These are phyloP conservation scores for Phymastichus coffea DNA, from an alignment of 1,140 invertebrate species.

Conservation along the genomic window DNA sequence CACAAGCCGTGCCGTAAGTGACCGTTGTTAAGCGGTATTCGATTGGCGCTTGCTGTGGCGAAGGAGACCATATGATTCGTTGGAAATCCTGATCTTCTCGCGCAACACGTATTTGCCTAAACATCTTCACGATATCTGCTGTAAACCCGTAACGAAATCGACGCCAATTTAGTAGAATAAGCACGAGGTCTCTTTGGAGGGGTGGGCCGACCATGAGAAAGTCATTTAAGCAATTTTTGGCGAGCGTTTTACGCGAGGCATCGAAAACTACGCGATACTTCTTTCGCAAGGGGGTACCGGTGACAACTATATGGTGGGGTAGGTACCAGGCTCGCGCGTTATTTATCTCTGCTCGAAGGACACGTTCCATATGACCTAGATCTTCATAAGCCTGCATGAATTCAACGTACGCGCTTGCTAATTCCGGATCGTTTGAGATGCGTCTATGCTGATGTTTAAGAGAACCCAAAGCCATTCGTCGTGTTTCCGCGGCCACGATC, in stretches of 20 bases:
- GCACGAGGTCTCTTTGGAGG: conserved; percentile 32
- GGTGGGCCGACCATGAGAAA: conserved; percentile 34
- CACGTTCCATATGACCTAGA: conserved; percentile 7
- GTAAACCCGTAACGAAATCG: conserved; percentile 12
- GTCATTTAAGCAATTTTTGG: conserved; percentile 41
- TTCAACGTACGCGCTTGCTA: neutral
- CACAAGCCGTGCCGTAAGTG: neutral
- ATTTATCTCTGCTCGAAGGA: neutral
- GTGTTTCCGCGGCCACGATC: neutral
- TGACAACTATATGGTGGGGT: conserved; percentile 7
- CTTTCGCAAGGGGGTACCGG: neutral
- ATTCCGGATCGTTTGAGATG: neutral
- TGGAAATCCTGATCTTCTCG: neutral
- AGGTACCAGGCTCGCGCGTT: conserved; percentile 9
- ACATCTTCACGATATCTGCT: conserved; percentile 28
- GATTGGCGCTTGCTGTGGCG: neutral
- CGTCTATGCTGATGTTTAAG: neutral
- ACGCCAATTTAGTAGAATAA: conserved; percentile 2
- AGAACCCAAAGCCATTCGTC: neutral
- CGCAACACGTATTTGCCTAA: conserved; percentile 40
- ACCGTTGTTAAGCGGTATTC: neutral
- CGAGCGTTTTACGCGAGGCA: conserved; percentile 26
- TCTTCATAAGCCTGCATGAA: conserved; percentile 10
- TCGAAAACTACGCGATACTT: conserved; percentile 8
- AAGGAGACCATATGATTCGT: neutral